Base-by-base conservation (phyloP, 2,113 vertebrate species). In the Xyrauchen texanus region DNA sequence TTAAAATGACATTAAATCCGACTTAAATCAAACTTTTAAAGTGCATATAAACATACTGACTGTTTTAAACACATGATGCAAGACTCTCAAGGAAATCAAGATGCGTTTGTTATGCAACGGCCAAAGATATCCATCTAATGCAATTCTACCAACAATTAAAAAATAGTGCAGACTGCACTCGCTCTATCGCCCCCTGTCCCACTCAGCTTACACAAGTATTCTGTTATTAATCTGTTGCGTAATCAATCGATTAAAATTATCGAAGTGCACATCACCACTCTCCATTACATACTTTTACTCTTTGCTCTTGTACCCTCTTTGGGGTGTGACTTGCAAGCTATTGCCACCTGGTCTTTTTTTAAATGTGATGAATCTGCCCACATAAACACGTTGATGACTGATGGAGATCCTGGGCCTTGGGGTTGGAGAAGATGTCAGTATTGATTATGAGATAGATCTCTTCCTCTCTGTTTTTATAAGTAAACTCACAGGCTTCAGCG, bases 401-500 rank as follows among this genome's bases (percentile, higher is more conserved):
- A 57, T 49, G 42, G 52, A 4, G 46, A 42, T 68, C 53, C 21
- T 16, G 34, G 73, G 10, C 47, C 49, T 61, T 4, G 53, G 16
- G 2, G 6, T 9, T 42, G 61, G 16, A 46, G 51, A 16, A 10
- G 47, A 68, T 52, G n/a, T 68, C 78, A 21, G 58, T 84, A 81
- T 86, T 79, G 87, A 87, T 82, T 74, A 21, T 74, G 8, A 60
- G 72, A 84, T 85, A 78, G 81, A 88, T 85, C 85, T 8, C 49
- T 68, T 72, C 63, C 60, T 65, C 12, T 53, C 52, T 52, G 65
- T 82, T 81, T 71, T 63, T 60, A 76, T 63, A 81, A 83, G 84
- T 84, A 76, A 85, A 81, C 60, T 63, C 53, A 81, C 66, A 78
- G 78, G 58, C 72, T 78, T 58, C 77, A 82, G 84, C 78, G 70